Evolutionary conservation across 2,113 vertebrate species (phyloP).

Genomic region (Mobula hypostoma): DNA sequence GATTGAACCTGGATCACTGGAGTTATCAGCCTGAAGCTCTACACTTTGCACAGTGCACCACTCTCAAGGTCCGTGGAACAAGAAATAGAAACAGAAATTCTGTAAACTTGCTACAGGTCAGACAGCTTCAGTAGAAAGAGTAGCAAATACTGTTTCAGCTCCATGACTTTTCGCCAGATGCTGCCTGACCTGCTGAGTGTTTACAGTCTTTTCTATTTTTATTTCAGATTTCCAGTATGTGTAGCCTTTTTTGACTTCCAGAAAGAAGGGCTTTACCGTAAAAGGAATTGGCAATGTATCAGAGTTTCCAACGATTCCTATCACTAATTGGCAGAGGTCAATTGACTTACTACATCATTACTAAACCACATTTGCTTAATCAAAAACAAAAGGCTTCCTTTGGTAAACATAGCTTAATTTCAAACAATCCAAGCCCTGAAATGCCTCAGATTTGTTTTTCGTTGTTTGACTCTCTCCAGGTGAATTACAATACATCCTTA

Average conservation of each 20-base stretch:
- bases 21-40: too few species aligned
- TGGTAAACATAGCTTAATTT: slow-evolving; percentile 3
- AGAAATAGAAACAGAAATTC: too few species aligned
- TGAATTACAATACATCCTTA: background rate
- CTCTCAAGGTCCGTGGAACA: background rate
- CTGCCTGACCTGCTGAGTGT: too few species aligned
- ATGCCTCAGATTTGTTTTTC: background rate
- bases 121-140: too few species aligned
- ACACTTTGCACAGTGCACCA: too few species aligned
- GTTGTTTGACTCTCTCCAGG: background rate
- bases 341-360: background rate
- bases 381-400: slow-evolving; percentile 35
- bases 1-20: too few species aligned
- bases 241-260: too few species aligned
- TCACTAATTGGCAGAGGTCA: background rate
- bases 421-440: slow-evolving; percentile 16
- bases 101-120: too few species aligned
- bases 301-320: background rate
- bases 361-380: slow-evolving; percentile 12
- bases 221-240: too few species aligned
- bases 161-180: too few species aligned
- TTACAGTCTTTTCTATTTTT: too few species aligned
- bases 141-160: too few species aligned
- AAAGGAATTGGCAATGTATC: background rate
- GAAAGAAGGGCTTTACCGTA: background rate